Base-by-base conservation (phyloP, 2,888 invertebrate species). In the Clunio marinus region DNA sequence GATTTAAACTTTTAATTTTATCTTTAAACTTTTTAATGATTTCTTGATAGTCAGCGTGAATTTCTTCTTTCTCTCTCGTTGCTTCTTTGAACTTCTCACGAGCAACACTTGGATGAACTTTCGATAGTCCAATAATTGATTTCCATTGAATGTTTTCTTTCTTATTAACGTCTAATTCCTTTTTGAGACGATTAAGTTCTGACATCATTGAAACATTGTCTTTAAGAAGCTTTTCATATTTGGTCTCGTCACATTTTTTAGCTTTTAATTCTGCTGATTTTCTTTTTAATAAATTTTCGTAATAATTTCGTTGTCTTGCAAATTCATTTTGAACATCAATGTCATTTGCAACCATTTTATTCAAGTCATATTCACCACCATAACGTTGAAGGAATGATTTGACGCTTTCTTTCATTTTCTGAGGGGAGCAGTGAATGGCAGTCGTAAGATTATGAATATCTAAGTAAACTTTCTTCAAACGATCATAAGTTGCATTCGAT, bases 381-480 rank as follows among this genome's bases (percentile, higher is more conserved):
- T 90, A 90, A 73, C 86, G 69, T 17, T 76, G 74, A 70, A 74
- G 77, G 0, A 80, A 72, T 4, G 72, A 72, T 27, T 72, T 73
- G 0, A 79, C 75, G 0, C 77, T 77, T 70, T 76, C 70, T 68
- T 75, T 75, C 0, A 79, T 70, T 0, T 74, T 72, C 2, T 73
- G 72, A 7, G 58, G 37, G 0, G 91, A 88, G 72, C 93, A 88
- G 75, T 91, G 90, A 51, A 93, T 85, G 71, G 87, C 84, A 0
- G 86, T 87, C 3, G 91, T 88, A 75, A 90, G 87, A 71, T 88
- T 84, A 73, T 89, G 88, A 63, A 96, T 82, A 73, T 95, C 94
- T 59, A 87, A 86, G 76, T 90, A 87, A 71, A 96, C 89, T 73
- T 85, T 85, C 72, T 87, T 86, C 35, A 93, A 76, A 0, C 86